Conservation (phyloP, 2,797 vertebrate genomes). For the Pipistrellus kuhlii region DNA sequence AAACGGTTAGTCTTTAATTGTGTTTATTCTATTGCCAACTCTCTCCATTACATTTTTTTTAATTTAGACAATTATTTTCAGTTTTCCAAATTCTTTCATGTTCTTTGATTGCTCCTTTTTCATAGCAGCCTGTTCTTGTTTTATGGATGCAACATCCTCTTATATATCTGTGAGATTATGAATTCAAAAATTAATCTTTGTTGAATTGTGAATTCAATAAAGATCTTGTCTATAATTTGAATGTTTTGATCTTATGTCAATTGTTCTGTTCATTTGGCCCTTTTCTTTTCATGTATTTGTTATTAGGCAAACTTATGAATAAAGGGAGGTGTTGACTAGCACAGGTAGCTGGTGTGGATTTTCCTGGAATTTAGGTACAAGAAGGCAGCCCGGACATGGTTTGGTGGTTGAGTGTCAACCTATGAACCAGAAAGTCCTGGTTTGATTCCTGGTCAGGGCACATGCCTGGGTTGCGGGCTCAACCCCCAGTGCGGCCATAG, state of each 20-base stretch:
- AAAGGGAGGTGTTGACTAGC: neutral
- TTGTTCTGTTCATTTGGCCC: neutral
- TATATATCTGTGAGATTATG: neutral
- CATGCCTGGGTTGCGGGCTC: too few species aligned
- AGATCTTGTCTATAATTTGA: constrained; percentile 4
- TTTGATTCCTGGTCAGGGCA: too few species aligned
- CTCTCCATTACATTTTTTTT: neutral
- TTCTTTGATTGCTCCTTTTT: neutral
- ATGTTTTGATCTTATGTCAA: neutral
- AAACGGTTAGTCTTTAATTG: neutral
- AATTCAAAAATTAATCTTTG: neutral
- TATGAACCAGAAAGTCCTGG: too few species aligned
- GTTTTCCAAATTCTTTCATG: constrained; percentile 1
- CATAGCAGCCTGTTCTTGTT: constrained; percentile 5
- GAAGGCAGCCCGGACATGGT: too few species aligned
- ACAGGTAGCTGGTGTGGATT: neutral
- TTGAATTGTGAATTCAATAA: neutral
- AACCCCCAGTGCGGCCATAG: too few species aligned
- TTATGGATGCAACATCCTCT: neutral
- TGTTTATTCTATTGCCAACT: neutral
- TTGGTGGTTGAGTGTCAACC: too few species aligned
- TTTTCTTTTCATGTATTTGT: neutral
- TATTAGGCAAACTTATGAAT: neutral
- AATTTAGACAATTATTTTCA: constrained; percentile 24
- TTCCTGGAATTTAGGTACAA: neutral